phyloP scores from a whole-genome alignment of 2,797 vertebrate species.

The Pterois miles region DNA sequence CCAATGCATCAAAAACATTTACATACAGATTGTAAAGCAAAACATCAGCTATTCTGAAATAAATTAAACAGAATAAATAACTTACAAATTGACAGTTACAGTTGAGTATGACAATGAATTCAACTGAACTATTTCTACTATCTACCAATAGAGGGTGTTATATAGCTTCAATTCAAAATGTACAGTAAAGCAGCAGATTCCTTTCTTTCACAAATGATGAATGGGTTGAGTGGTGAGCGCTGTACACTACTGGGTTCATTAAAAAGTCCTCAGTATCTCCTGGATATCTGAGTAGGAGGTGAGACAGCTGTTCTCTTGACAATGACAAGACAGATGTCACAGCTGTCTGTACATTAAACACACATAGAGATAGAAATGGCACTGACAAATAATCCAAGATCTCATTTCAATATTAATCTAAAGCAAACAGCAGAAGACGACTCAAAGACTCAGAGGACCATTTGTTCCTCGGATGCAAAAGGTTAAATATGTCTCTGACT shows the following conservation, averaged over 20 bases:
- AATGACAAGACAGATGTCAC: background rate
- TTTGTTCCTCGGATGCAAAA: background rate
- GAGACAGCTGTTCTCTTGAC: background rate
- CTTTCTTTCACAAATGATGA: conserved; percentile 44
- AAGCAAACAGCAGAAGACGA: conserved; percentile 8
- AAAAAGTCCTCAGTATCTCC: background rate
- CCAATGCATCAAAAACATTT: background rate
- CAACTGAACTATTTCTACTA: background rate
- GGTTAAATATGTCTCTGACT: background rate
- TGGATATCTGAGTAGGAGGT: background rate
- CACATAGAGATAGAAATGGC: background rate
- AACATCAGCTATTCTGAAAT: background rate
- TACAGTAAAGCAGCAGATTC: conserved; percentile 1
- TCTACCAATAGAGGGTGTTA: conserved; percentile 47
- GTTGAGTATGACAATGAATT: background rate
- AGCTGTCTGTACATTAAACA: background rate
- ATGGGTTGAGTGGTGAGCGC: conserved; percentile 21
- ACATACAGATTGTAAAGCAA: background rate
- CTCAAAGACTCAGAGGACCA: background rate
- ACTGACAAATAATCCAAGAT: background rate
- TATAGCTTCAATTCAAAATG: conserved; percentile 2
- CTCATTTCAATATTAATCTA: conserved; percentile 2
- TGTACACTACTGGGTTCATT: conserved; percentile 50
- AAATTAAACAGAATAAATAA: background rate
- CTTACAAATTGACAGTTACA: background rate